A percentile compares a stretch with the other conserved stretches of the same genome.
phyloP scores from a whole-genome alignment of 1,140 invertebrate genomes.

The Scaptomyza montana region DNA sequence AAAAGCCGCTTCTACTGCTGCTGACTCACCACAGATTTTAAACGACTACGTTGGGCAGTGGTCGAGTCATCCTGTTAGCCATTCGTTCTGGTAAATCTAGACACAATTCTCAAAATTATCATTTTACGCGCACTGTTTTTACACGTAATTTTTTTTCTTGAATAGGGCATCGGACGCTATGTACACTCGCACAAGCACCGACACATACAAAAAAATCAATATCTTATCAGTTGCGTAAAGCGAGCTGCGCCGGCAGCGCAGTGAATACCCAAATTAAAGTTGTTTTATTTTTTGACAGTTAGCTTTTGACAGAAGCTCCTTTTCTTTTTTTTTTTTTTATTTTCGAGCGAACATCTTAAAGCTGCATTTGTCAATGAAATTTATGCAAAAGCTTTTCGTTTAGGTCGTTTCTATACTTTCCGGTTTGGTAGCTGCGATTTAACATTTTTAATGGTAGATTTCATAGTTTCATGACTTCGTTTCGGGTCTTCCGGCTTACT shows the following conservation, averaged over 20 bases:
- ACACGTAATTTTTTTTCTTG: constrained; percentile 29
- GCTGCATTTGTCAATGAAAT: constrained; percentile 33
- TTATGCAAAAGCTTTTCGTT: constrained; percentile 16
- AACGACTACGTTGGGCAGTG: neutral
- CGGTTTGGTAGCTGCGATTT: constrained; percentile 11
- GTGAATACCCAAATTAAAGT: constrained; percentile 7
- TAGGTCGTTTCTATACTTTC: constrained; percentile 33
- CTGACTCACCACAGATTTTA: constrained; percentile 55
- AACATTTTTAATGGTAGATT: constrained; percentile 30
- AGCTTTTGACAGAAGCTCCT: constrained; percentile 5
- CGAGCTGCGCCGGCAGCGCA: neutral
- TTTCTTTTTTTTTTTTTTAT: constrained; percentile 24
- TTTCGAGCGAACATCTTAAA: constrained; percentile 19
- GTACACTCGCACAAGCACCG: constrained; percentile 1
- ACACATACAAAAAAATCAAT: constrained; percentile 58
- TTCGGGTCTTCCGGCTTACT: constrained; percentile 32
- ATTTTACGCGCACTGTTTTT: constrained; percentile 15
- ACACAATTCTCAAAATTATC: constrained; percentile 19
- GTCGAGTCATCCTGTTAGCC: constrained; percentile 16
- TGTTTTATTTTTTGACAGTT: constrained; percentile 8
- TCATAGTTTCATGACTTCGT: constrained; percentile 33
- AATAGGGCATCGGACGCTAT: neutral
- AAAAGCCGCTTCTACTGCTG: constrained; percentile 15
- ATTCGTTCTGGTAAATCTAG: constrained; percentile 31
- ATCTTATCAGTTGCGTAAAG: constrained; percentile 60